These are phyloP conservation scores for Loriculus beryllinus DNA, from an alignment of 2,797 vertebrate species.

Conservation along the genomic window DNA sequence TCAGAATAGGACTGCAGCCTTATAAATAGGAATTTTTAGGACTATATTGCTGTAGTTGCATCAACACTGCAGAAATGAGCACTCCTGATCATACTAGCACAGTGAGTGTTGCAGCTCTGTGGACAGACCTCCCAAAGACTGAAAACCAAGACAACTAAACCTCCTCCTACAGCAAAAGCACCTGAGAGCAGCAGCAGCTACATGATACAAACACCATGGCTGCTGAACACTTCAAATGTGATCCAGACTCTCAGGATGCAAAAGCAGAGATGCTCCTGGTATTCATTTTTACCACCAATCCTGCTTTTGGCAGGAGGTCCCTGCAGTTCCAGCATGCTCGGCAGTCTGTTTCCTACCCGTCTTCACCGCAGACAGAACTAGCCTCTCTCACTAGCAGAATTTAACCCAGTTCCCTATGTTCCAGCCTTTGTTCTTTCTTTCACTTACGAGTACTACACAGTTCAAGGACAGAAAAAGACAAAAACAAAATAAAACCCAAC, in stretches of 20 bases:
- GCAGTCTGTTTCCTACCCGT: neutral
- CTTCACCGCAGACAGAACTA: neutral
- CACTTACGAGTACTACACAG: neutral
- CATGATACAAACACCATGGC: fast-evolving
- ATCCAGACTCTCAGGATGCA: neutral
- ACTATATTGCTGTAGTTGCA: neutral
- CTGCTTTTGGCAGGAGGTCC: neutral
- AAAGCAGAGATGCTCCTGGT: neutral
- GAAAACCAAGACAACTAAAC: neutral
- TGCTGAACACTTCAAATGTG: fast-evolving
- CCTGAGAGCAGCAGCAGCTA: neutral
- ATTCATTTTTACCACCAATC: neutral
- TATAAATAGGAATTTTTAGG: too few species aligned
- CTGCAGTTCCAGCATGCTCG: neutral
- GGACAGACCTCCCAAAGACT: neutral
- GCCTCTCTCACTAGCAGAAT: neutral
- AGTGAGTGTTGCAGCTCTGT: neutral
- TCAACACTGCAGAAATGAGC: neutral
- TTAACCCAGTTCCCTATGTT: neutral
- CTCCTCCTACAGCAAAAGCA: neutral
- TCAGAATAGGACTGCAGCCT: too few species aligned
- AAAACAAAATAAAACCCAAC: neutral
- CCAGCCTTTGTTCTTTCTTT: neutral
- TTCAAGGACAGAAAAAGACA: neutral
- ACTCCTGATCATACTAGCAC: neutral